Evolutionary conservation across 1,140 invertebrate species (phyloP), one percentile per base, ranked within the genome.

Genomic region (Propsilocerus akamusi): DNA sequence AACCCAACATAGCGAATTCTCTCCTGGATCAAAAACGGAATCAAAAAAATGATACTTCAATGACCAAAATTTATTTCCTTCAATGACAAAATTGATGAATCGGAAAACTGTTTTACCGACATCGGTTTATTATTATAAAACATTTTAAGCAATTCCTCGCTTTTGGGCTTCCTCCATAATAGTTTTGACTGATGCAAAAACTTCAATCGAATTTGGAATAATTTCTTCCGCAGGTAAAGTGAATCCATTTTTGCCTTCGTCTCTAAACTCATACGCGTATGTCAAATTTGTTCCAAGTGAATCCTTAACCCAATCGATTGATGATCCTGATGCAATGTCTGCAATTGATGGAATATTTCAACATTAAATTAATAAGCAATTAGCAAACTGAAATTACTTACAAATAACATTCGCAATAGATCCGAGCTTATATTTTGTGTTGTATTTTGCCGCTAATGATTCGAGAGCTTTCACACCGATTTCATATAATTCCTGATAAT

Each of bases 261-360:
- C 86, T 4, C 84, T 65, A 5, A 86, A 64, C 54, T 76, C 73
- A 28, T 72, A 74, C 4, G 80, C 73, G 57, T 75, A 88, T 0
- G 77, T 70, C 25, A 87, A 75, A n/a, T 76, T 78, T 1, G 81
- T 71, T 47, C 73, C 68, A 8, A 72, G 71, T 1, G 61, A 70
- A 20, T 69, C 76, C 60, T 81, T 81, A 1, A 80, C 81, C 78
- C 81, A 87, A 56, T 88, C 85, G 32, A 81, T 69, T 24, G 78
- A 79, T 12, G 66, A 61, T 11, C 71, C 71, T 8, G 68, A 70
- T 0, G 68, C 69, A 49, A 64, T 64, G 56, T 72, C 71, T 73
- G 12, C 5, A 49, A 24, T 5, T 20, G 17, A 20, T 70, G 71
- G 0, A 2, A 1, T 2, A 24, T 32, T 11, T 53, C 53, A 6